Percentiles rank a stretch among this genome's conserved stretches.
Evolutionary conservation across 2,888 invertebrate genomes (phyloP).

Genomic region (Tenthredo amoena): DNA sequence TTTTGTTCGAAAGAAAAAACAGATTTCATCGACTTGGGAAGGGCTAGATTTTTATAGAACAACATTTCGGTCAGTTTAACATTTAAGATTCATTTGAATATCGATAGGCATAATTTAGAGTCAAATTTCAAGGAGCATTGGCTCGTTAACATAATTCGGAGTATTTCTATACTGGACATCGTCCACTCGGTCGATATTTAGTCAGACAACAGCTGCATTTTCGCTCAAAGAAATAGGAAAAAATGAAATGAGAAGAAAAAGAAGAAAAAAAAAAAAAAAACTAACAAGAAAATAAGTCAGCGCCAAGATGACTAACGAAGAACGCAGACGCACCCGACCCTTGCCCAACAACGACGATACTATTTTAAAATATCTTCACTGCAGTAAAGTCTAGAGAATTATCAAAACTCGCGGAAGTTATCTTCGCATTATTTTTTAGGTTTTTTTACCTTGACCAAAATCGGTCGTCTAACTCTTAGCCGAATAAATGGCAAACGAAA

Average conservation of each 20-base stretch:
- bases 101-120: neutral
- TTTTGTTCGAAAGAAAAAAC: neutral
- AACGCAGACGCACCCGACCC: constrained; percentile 56
- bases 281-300: constrained; percentile 46
- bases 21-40: neutral
- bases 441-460: constrained; percentile 40
- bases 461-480: constrained; percentile 10
- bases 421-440: neutral
- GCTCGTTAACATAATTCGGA: neutral
- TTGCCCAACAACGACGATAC: constrained; percentile 15
- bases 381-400: constrained; percentile 42
- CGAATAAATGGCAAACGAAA: constrained; percentile 8
- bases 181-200: neutral
- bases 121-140: neutral
- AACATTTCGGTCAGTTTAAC: neutral
- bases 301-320: constrained; percentile 56
- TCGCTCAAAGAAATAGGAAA: constrained; percentile 55
- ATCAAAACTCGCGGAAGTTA: constrained; percentile 38
- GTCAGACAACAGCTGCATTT: constrained; percentile 58
- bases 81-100: neutral
- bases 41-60: neutral
- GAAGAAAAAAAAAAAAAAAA: neutral
- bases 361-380: constrained; percentile 42
- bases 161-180: neutral
- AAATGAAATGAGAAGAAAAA: constrained; percentile 18